Evolutionary conservation across 2,797 vertebrate species (phyloP), one percentile per base, ranked within the genome.

Genomic region (Euthynnus affinis): DNA sequence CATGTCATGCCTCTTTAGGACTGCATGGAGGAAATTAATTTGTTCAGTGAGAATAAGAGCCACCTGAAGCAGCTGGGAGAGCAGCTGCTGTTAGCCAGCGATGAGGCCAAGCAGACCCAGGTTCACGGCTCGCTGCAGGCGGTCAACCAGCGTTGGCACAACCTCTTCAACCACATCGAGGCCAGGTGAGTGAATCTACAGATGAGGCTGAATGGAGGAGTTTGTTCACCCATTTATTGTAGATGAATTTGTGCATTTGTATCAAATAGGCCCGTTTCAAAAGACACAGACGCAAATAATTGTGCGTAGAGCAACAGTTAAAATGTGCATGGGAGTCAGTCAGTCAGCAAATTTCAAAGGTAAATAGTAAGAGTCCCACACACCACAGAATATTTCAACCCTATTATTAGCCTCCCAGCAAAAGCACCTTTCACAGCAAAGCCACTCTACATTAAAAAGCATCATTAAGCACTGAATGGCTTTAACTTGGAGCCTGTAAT

Each of bases 11-110:
- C 44, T 76, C 74, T 44, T 5, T 90, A 99, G 98, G 98, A 99
- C 90, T 99, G 96, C 91, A 97, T 98, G 96, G 97, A 98, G 91
- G 98, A 99, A 92, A 98, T 99, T 80, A 97, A 97, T 88, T 73
- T 97, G 82, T 98, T 98, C 90, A 97, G 96, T 67, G 96, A 98
- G 91, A 98, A 97, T 85, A 98, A 98, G 90, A 94, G 94, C 76
- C 96, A 96, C 69, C 93, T 99, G 87, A 97, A 97, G 87, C 96
- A 96, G 84, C 95, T 99, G 92, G 98, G 97, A 0, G 96, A 98
- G 75, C 96, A 97, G 91, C 88, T 99, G 71, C 95, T 97, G 69
- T 87, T 94, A 32, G 96, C 96, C 86, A 97, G 97, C 46, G 96
- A 94, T 72, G 91, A 94, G 82, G 91, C 94, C 40, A 93, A 95